Base-by-base conservation (phyloP, 2,888 invertebrate genomes). In the Agrochola circellaris region DNA sequence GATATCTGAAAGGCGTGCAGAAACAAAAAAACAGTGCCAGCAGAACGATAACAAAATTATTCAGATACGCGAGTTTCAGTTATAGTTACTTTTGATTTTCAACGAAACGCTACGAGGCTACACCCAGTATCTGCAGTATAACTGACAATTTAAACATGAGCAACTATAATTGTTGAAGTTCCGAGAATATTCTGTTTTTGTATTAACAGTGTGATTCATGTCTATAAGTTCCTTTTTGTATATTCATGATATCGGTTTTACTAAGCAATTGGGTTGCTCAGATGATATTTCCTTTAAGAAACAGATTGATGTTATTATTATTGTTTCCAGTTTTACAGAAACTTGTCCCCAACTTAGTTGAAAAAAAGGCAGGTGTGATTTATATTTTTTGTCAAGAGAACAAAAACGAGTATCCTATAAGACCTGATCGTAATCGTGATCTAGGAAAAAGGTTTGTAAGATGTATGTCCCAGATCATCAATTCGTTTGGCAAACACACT, bases 161-260 rank as follows among this genome's bases (percentile, higher is more conserved):
- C 11, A 73, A 42, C 42, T 45, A 13, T 23, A 23, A 73, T 67
- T 51, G 23, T 30, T 68, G 15, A 30, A 71, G 30, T 45, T 61
- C 9, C 6, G 26, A 45, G 23, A 69, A 42, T 54, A 15, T 68
- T 38, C 34, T 54, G 67, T 7, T 30, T 20, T 54, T 7, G 30
- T 38, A 38, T 38, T 38, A 38, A 38, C 38, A 7, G 38, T 23
- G 51, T 15, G 51, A 68, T 54, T 54, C 17, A 38, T 17, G 11
- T 56, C 15, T 9, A 30, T 30, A 42, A 17, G 6, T 17, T 48
- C 48, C 48, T 15, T 42, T 38, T 5, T 30, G 5, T 30, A 9
- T 61, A 9, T 61, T 30, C 30, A 58, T 58, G 58, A 58, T 58
- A 15, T 15, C 58, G 13, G 15, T 58, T 58, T 26, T 15, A 26